These are phyloP conservation scores for Calephelis nemesis DNA, from an alignment of 1,140 invertebrate genomes.

Conservation along the genomic window DNA sequence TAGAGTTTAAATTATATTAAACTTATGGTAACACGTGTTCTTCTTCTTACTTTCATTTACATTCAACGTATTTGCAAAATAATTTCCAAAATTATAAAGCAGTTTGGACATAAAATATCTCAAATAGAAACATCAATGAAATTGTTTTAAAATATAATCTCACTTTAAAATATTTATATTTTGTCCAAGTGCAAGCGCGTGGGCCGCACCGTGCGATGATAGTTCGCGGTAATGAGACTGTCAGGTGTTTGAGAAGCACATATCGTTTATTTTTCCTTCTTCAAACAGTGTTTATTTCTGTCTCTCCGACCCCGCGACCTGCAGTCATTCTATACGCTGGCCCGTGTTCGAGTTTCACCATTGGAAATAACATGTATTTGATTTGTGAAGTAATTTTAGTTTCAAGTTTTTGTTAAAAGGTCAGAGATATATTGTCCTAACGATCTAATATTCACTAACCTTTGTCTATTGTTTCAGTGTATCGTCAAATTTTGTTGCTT, in stretches of 20 bases:
- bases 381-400: conserved; percentile 13
- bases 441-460: too few species aligned
- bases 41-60: too few species aligned
- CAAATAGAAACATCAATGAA: too few species aligned
- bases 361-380: conserved; percentile 15
- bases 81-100: too few species aligned
- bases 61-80: too few species aligned
- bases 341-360: conserved; percentile 12
- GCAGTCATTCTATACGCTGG: conserved; percentile 26
- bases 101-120: too few species aligned
- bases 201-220: conserved; percentile 37
- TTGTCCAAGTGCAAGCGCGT: conserved; percentile 19
- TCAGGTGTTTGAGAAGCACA: conserved; percentile 60
- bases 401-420: background rate
- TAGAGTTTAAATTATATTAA: too few species aligned
- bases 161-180: background rate
- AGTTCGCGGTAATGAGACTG: conserved; percentile 63
- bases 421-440: too few species aligned
- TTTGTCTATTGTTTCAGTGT: too few species aligned
- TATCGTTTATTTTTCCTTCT: conserved; percentile 53
- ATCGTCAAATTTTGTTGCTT: too few species aligned
- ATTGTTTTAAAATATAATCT: too few species aligned
- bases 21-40: too few species aligned
- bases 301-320: conserved; percentile 37
- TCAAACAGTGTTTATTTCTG: conserved; percentile 53